Evolutionary conservation across 2,113 vertebrate species (phyloP).

Genomic region (Atrichornis clamosus): DNA sequence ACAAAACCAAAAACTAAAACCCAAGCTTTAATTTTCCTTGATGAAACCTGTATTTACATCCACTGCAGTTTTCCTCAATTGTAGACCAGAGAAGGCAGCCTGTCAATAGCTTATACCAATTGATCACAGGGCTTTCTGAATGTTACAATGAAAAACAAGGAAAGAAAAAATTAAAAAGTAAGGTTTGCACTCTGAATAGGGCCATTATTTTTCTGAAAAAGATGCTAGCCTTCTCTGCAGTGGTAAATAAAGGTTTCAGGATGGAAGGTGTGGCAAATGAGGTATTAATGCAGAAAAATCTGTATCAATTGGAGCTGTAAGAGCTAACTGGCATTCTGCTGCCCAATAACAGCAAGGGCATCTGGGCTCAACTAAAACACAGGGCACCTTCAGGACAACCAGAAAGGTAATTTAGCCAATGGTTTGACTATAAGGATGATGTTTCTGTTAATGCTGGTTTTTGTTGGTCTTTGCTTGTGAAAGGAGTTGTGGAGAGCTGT

Average conservation of each 20-base stretch:
- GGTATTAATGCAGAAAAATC: rapidly evolving
- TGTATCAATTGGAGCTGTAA: not conserved
- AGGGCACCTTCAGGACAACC: not conserved
- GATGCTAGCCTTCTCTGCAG: not conserved
- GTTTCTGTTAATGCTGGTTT: not conserved
- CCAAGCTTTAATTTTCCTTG: not conserved
- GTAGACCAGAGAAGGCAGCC: not conserved
- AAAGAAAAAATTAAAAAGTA: not conserved
- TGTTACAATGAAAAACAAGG: not conserved
- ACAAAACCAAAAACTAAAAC: not conserved
- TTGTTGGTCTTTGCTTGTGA: not conserved
- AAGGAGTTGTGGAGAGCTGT: not conserved
- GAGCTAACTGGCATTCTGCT: not conserved
- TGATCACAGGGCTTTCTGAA: not conserved
- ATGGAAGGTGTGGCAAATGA: not conserved
- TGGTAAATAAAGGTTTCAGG: not conserved
- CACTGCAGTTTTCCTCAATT: not conserved
- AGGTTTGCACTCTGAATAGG: not conserved
- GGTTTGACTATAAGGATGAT: not conserved
- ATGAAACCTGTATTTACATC: not conserved
- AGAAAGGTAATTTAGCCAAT: not conserved
- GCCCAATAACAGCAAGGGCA: not conserved
- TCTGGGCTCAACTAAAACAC: not conserved
- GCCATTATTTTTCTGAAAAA: not conserved
- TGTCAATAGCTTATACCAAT: not conserved